Conservation (phyloP, 2,888 invertebrate species). For the Lissocephala sabroskyi region DNA sequence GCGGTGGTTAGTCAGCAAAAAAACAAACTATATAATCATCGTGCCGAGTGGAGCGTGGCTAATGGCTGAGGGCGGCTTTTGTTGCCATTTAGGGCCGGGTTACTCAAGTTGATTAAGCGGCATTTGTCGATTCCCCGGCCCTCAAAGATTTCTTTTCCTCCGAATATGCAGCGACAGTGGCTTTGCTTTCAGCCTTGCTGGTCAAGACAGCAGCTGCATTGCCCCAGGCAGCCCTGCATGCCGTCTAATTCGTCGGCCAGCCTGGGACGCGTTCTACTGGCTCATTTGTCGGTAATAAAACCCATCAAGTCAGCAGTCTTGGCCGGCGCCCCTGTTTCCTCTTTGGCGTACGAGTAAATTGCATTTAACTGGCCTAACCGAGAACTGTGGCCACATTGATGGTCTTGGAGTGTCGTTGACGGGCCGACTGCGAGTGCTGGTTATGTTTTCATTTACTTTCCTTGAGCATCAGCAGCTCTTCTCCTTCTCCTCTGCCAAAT, state of each 20-base stretch:
- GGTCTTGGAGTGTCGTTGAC: not conserved
- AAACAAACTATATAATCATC: not conserved
- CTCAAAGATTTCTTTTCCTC: too few species aligned
- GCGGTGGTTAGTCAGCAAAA: conserved; percentile 8
- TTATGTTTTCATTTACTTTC: too few species aligned
- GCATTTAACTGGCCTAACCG: conserved; percentile 32
- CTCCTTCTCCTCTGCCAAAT: not conserved
- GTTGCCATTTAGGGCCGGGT: too few species aligned
- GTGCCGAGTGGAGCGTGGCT: conserved; percentile 8
- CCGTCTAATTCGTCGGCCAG: conserved; percentile 42
- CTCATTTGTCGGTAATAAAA: conserved; percentile 51
- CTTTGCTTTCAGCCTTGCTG: not conserved
- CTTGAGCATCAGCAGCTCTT: not conserved
- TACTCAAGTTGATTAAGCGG: too few species aligned
- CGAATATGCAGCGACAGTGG: too few species aligned
- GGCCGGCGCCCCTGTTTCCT: not conserved
- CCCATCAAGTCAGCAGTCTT: conserved; percentile 49
- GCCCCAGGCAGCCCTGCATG: too few species aligned
- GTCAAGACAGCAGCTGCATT: too few species aligned
- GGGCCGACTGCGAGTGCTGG: not conserved
- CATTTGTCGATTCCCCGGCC: too few species aligned
- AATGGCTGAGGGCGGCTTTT: conserved; percentile 14
- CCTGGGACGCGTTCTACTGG: conserved; percentile 39
- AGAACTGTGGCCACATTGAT: not conserved
- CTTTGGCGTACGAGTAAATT: conserved; percentile 28